Conservation (phyloP, 2,888 invertebrate genomes). For the Pandemis corylana region DNA sequence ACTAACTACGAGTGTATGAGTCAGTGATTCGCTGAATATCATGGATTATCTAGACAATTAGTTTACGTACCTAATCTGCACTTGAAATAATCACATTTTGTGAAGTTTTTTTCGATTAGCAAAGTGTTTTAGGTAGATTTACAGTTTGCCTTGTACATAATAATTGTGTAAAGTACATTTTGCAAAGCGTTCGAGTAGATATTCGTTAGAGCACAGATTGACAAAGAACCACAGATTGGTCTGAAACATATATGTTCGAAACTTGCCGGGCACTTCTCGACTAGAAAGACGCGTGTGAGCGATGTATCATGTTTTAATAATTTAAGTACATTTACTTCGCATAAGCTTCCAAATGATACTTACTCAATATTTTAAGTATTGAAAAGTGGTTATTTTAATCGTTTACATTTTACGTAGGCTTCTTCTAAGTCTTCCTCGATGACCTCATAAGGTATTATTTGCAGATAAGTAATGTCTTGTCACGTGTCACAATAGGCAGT, state of each 20-base stretch:
- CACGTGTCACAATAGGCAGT: slow-evolving; percentile 8
- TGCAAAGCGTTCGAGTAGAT: too few relatives aligned
- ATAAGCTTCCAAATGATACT: slow-evolving; percentile 27
- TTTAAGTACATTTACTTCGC: slow-evolving; percentile 26
- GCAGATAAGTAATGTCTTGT: slow-evolving; percentile 11
- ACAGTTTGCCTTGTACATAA: too few relatives aligned
- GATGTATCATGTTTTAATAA: too few relatives aligned
- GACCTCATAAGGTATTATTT: slow-evolving; percentile 36
- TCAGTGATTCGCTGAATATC: neutral
- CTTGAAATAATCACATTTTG: neutral
- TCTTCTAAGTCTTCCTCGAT: slow-evolving; percentile 36
- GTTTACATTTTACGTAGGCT: slow-evolving; percentile 9
- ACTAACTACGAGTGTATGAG: neutral
- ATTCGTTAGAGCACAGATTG: too few relatives aligned
- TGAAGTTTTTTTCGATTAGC: neutral
- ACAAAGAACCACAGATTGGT: too few relatives aligned
- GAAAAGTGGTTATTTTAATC: slow-evolving; percentile 1
- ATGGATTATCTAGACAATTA: neutral
- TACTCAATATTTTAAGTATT: slow-evolving; percentile 13
- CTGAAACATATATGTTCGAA: too few relatives aligned
- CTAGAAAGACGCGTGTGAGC: too few relatives aligned
- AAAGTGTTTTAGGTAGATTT: neutral
- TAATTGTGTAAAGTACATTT: too few relatives aligned
- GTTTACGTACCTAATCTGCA: neutral
- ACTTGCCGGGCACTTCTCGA: too few relatives aligned